Conservation (phyloP, 2,113 vertebrate species). For the Chlamydotis undulata region DNA sequence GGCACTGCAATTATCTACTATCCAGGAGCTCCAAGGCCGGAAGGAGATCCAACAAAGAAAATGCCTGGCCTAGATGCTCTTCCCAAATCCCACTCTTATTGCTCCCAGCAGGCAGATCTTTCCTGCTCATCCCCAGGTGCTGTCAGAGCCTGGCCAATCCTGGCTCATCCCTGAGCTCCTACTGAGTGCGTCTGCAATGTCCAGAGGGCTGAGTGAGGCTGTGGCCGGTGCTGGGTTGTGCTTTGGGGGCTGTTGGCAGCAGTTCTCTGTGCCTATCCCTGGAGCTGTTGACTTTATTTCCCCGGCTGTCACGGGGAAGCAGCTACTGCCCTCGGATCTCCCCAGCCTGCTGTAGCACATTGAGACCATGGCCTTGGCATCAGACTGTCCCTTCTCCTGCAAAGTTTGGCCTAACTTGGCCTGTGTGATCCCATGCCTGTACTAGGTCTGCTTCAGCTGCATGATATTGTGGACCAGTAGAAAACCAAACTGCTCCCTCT, state of each 20-base stretch:
- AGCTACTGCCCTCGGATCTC: neutral
- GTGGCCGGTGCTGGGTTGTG: neutral
- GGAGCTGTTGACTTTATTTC: neutral
- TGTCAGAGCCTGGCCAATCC: neutral
- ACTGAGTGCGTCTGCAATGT: neutral
- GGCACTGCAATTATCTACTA: neutral
- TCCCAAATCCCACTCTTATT: neutral
- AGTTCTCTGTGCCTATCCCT: rapidly evolving
- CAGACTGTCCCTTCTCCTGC: too few species aligned
- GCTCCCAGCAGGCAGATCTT: neutral
- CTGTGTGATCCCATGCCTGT: neutral
- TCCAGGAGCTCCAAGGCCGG: neutral
- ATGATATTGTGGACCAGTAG: rapidly evolving
- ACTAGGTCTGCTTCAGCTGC: neutral
- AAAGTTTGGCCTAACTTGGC: rapidly evolving
- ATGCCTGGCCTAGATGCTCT: neutral
- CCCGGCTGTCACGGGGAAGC: neutral
- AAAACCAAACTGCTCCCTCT: neutral
- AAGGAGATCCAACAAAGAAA: neutral
- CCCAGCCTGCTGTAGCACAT: neutral
- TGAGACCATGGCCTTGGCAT: rapidly evolving
- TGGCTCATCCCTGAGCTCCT: neutral
- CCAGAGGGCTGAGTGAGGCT: neutral
- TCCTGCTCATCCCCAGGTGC: rapidly evolving
- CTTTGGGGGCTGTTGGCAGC: neutral